Conservation (phyloP, 2,888 invertebrate genomes). For the Andrena trimmerana region DNA sequence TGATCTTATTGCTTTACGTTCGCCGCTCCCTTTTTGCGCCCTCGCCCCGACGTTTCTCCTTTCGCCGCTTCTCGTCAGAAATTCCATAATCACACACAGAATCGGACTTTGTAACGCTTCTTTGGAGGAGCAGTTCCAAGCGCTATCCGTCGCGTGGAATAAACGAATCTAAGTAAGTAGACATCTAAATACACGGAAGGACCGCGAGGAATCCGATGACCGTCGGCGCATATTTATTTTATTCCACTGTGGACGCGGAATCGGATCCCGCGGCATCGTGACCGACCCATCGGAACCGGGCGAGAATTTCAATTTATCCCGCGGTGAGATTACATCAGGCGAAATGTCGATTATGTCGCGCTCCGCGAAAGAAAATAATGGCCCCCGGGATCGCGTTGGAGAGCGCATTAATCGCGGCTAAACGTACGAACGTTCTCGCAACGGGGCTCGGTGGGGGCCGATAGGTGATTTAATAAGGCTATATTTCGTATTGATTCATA, state of each 20-base stretch:
- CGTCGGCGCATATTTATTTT: too few relatives aligned
- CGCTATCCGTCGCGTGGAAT: not conserved
- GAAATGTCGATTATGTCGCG: conserved; percentile 46
- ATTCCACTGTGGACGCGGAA: too few relatives aligned
- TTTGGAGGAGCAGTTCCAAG: not conserved
- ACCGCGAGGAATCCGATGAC: not conserved
- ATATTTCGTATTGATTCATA: conserved; percentile 78
- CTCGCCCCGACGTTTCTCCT: conserved; percentile 32
- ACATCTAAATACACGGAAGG: not conserved
- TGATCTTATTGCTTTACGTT: conserved; percentile 50
- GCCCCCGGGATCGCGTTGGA: conserved; percentile 52
- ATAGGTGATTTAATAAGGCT: conserved; percentile 76
- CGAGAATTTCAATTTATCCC: conserved; percentile 13
- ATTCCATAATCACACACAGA: conserved; percentile 27
- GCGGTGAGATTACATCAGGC: not conserved
- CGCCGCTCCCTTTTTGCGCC: conserved; percentile 25
- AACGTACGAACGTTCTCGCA: conserved; percentile 46
- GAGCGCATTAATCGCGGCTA: conserved; percentile 61
- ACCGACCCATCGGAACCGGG: not conserved
- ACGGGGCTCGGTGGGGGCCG: conserved; percentile 57
- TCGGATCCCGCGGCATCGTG: not conserved
- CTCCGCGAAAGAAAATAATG: conserved; percentile 51
- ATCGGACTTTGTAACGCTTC: not conserved
- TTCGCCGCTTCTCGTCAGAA: conserved; percentile 22
- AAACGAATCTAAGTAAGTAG: not conserved